A percentile compares a stretch with the other conserved stretches of the same genome.
Conservation (phyloP, 2,888 invertebrate genomes). For the Ganaspis brasiliensis region DNA sequence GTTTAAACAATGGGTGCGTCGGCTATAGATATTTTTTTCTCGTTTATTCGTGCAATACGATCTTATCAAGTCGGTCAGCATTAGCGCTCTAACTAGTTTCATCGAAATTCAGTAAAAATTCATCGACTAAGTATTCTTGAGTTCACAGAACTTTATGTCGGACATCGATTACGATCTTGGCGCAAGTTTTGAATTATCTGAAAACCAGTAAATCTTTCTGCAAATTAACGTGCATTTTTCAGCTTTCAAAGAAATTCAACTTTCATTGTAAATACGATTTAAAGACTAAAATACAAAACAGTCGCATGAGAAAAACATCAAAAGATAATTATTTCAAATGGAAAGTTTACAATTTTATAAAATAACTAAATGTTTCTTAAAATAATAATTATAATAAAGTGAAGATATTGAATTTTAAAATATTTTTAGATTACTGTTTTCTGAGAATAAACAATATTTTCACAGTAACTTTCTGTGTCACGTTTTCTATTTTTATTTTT, state of each 20-base stretch:
- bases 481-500: no score
- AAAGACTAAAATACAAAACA: no score
- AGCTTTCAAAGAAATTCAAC: neutral
- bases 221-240: neutral
- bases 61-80: slow-evolving; percentile 14
- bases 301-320: no score
- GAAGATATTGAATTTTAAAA: no score
- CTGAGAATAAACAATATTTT: no score
- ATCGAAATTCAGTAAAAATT: slow-evolving; percentile 31
- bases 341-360: no score
- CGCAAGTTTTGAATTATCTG: slow-evolving; percentile 20
- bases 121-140: neutral
- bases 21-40: neutral
- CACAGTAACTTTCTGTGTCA: no score
- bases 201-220: neutral
- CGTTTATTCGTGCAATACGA: neutral
- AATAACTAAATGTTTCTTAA: no score
- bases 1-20: neutral
- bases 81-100: slow-evolving; percentile 4
- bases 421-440: no score
- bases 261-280: neutral
- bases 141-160: slow-evolving; percentile 32
- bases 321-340: no score
- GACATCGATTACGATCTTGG: neutral
- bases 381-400: no score